Base-by-base conservation (phyloP, 30 jellyfish, hydroid and myxozoan species). In the Mastigias papua region DNA sequence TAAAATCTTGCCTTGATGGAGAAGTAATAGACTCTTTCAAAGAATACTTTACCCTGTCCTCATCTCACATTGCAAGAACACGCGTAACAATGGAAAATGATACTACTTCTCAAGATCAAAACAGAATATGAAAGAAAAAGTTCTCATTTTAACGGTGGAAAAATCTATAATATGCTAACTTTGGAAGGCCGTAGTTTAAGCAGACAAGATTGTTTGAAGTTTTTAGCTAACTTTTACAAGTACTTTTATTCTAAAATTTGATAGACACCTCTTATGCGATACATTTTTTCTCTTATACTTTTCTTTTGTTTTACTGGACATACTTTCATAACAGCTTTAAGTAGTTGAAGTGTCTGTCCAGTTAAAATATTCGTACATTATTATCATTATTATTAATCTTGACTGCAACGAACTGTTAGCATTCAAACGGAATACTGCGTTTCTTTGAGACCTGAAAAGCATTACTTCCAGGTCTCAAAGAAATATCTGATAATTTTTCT, bases 1-100 rank as follows among this genome's bases (percentile, higher is more conserved):
- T 69, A 69, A 69, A 69, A 29, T 69, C 80, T 32, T 32, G 76
- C 42, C 76, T 65, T 26, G 50, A 65, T 65, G 34, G 34, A 65
- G 76, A 65, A 2, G 76, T 65, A 7, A 16, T 65, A 25, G 50
- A 65, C 50, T 7, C 76, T 65, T 65, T 65, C 22, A 65, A 65
- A 25, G n/a, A 65, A 3, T 25, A 65, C 76, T 65, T 16, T 65
- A 65, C 54, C 11, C 54, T 37, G 23, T 11, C 11, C 54, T 37
- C 11, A 5, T 37, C 11, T 37, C 11, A 37, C 54, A 37, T 37
- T 11, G 11, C 11, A 65, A 60, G 72, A 60, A 60, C 72, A 60
- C 72, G 46, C 19, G 76, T 1, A 65, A 65, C 23, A 65, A 8
- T 65, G 37, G 46, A 65, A 65, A 25, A 65, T 65, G 76, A 26